Evolutionary conservation across 2,797 vertebrate species (phyloP), one percentile per base, ranked within the genome.

Genomic region (Phalanger gymnotis): DNA sequence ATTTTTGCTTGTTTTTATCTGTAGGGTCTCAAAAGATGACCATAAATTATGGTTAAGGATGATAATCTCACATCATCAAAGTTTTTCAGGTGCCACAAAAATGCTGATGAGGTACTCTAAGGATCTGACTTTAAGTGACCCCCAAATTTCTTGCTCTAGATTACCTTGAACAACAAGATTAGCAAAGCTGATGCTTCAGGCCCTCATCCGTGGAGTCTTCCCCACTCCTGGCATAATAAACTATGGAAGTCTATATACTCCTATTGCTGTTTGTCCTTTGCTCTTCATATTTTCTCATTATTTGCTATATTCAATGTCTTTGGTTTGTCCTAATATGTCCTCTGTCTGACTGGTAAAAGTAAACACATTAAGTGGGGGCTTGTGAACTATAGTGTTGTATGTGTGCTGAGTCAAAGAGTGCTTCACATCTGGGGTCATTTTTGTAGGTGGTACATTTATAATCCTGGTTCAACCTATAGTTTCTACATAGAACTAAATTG

Each of bases 1-100:
- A 51, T 51, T 11, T 27, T 47, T 66, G 6, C 95, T 90, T 94
- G 5, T 96, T 96, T 94, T 92, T 6, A 22, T 61, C 54, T 55
- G 14, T 31, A 34, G 93, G 93, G 4, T 93, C 30, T 47, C 57
- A 92, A 55, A 94, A 92, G 22, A 73, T 81, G 61, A n/a, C 34
- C 4, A 31, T 92, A 95, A 87, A 30, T 54, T 95, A 9, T n/a
- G 92, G 12, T 19, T 27, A 93, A 90, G 2, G 54, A 95, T 81
- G 47, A 2, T 53, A 58, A 92, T 93, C 40, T 61, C 93, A 53
- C 3, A 4, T 89, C 47, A 81, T 40, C n/a, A 81, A 81, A 81
- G 47, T 22, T n/a, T 0, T 2, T 10, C 47, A 40, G 61, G 34
- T 73, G 34, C 61, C 56, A 73, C n/a, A 90, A 53, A n/a, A 73